Evolutionary conservation across 2,113 vertebrate genomes (phyloP).

Genomic region (Mugil cephalus): DNA sequence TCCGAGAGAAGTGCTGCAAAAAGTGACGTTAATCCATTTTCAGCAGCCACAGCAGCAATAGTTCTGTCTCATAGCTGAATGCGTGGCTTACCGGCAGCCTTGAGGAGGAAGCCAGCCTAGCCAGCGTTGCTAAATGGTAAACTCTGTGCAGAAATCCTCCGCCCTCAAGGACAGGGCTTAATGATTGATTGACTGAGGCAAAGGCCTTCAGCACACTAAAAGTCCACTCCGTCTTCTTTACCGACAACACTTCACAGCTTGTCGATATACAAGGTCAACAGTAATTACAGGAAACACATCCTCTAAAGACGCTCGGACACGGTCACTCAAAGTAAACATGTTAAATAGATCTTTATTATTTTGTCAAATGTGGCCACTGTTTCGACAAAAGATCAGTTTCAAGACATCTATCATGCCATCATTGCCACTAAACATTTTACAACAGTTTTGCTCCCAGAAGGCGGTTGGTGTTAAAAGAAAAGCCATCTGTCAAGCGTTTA

Average conservation of each 20-base stretch:
- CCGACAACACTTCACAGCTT: conserved; percentile 46
- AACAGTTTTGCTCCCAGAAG: conserved; percentile 33
- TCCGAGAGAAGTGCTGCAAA: conserved; percentile 27
- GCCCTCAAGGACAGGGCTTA: conserved; percentile 59
- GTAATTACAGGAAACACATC: conserved; percentile 54
- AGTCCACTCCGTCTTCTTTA: conserved; percentile 69
- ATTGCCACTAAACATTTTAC: conserved; percentile 29
- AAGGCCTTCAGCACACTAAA: conserved; percentile 66
- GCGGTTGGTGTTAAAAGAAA: conserved; percentile 12
- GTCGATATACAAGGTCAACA: conserved; percentile 56
- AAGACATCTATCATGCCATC: conserved; percentile 24
- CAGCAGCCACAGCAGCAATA: conserved; percentile 11
- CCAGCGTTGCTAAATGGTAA: conserved; percentile 36
- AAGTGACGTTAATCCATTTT: conserved; percentile 31
- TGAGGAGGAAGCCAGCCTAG: conserved; percentile 42
- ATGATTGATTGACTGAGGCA: conserved; percentile 71
- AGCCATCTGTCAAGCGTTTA: conserved; percentile 40
- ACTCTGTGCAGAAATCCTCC: conserved; percentile 48
- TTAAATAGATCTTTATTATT: conserved; percentile 18
- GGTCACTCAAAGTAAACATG: conserved; percentile 37
- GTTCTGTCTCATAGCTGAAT: conserved; percentile 40
- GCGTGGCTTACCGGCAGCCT: conserved; percentile 50
- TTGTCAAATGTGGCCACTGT: conserved; percentile 11
- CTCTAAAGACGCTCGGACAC: conserved; percentile 34
- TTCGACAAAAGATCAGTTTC: conserved; percentile 13